Percentiles rank a stretch among this genome's conserved stretches.
These are phyloP conservation scores for Podotricha telesiphe DNA, from an alignment of 2,888 invertebrate genomes.

Conservation along the genomic window DNA sequence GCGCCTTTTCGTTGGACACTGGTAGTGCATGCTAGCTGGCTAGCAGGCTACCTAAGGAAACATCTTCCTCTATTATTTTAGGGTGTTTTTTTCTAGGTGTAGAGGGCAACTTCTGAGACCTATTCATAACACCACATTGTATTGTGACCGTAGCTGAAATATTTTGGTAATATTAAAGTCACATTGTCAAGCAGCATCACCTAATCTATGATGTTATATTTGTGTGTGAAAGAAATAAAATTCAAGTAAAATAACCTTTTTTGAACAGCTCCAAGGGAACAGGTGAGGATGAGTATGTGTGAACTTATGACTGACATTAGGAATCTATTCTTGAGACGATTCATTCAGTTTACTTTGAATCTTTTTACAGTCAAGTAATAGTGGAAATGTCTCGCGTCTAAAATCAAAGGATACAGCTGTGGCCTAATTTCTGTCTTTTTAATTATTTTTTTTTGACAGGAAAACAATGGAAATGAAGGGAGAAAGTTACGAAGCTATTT, in stretches of 20 bases:
- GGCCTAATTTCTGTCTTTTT: conserved; percentile 51
- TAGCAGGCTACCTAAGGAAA: conserved; percentile 54
- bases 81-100: conserved; percentile 84
- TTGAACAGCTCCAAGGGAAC: conserved; percentile 82
- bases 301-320: conserved; percentile 67
- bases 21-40: conserved; percentile 47
- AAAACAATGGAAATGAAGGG: conserved; percentile 91
- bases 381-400: conserved; percentile 58
- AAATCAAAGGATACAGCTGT: conserved; percentile 56
- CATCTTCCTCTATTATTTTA: conserved; percentile 72
- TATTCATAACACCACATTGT: conserved; percentile 66
- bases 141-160: conserved; percentile 74
- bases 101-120: conserved; percentile 68
- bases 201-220: conserved; percentile 78
- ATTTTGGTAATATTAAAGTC: conserved; percentile 79
- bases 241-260: conserved; percentile 80
- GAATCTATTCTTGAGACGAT: conserved; percentile 57
- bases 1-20: conserved; percentile 55
- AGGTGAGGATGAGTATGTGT: conserved; percentile 82
- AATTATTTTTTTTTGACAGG: conserved; percentile 74
- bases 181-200: conserved; percentile 77
- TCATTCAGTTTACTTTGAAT: conserved; percentile 56
- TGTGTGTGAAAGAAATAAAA: conserved; percentile 79
- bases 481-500: conserved; percentile 90
- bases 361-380: conserved; percentile 55